Evolutionary conservation across 2,113 vertebrate species (phyloP), one percentile per base, ranked within the genome.

Genomic region (Dolichotis patagonum): DNA sequence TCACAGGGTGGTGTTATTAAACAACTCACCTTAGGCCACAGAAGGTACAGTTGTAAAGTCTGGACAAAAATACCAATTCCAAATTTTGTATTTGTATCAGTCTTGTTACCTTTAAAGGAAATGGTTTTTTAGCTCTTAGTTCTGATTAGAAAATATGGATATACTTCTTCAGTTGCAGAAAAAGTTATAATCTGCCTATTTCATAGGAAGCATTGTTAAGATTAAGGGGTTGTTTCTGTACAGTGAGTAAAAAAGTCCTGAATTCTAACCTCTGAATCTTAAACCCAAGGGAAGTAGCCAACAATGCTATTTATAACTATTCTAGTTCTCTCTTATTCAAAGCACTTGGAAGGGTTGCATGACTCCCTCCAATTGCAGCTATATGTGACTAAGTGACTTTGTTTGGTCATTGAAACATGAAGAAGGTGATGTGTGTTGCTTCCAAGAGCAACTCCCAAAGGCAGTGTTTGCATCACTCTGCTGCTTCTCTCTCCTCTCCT

Each of bases 1-100:
- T 85, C 24, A 67, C 95, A 97, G 82, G 71, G 43, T 85, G 7
- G 26, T 93, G 77, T 95, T 91, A 96, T 94, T 83, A 91, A 94
- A 95, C 94, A 96, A 83, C 65, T 90, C 73, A 65, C 90, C 78
- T 63, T 52, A 52, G 82, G 88, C 11, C 78, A 71, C 46, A 58
- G 86, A 88, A 94, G 35, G 52, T 78, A 88, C 52, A 85, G 69
- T 62, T 69, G n/a, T 52, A 90, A 77, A 91, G 19, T 13, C 13
- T 63, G 83, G 46, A 52, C 49, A 86, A 60, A 90, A 88, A 90
- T 88, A 41, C 94, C 58, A 52, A 32, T 65, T 95, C 43, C 46
- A 96, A 60, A 43, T 88, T 82, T 8, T 5, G 84, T 35, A 22
- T 82, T 67, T 94, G 32, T 54, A 73, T 71, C 43, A 67, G 80